Base-by-base conservation (phyloP, 2,113 vertebrate species). In the Sula dactylatra region DNA sequence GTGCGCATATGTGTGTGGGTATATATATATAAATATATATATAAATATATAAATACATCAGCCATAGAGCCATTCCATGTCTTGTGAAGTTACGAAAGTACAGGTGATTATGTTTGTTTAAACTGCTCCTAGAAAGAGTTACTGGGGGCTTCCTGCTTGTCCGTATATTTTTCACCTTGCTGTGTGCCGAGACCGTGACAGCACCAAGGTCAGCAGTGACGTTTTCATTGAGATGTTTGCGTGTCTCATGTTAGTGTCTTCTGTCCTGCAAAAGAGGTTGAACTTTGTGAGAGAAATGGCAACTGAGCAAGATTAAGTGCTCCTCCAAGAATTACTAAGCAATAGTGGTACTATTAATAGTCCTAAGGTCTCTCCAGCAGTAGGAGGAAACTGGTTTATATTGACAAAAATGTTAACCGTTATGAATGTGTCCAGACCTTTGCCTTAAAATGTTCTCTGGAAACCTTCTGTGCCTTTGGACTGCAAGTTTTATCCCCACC, bases 261-360 rank as follows among this genome's bases (percentile, higher is more conserved):
- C 55, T 86, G 49, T 19, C 76, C 80, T 82, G 71, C 26, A 59
- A 22, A 91, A 86, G 81, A 50, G 44, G 15, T 77, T 76, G 81
- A 42, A 64, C 88, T 97, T 94, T 67, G 49, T 85, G 40, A 59
- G 82, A 83, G 52, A 92, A 96, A 78, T 81, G 64, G 58, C 85
- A 94, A 76, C 69, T 93, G 64, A 79, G 92, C 62, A 86, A 93
- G 80, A 92, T 90, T 69, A 91, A 85, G 42, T 67, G 84, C 49
- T 94, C 16, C 29, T 96, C n/a, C 85, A 52, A 95, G 93, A 95
- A 69, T 42, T 61, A 89, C 34, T 59, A 88, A 91, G 96, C n/a
- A 78, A 7, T 58, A 52, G 45, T 67, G 22, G 74, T 62, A 36
- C 65, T 74, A 74, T 80, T 96, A 94, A 73, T 71, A 85, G 12